Evolutionary conservation across 2,113 vertebrate species (phyloP).

Genomic region (Smithornis capensis): DNA sequence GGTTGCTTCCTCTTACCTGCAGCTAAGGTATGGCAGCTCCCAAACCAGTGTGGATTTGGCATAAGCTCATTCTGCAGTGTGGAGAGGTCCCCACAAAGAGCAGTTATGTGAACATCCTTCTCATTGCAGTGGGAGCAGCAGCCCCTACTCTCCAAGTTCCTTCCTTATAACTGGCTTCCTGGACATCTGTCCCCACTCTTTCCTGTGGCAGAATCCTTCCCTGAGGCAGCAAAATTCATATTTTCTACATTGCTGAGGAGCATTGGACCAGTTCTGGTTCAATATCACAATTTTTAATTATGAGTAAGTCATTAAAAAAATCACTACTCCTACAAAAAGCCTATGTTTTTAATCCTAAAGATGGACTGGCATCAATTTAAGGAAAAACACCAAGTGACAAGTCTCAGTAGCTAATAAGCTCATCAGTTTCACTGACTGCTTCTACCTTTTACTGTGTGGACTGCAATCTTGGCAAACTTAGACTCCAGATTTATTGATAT

Average conservation of each 20-base stretch:
- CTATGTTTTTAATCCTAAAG: background rate
- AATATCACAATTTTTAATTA: background rate
- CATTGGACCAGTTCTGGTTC: background rate
- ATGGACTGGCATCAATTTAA: background rate
- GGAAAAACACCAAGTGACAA: background rate
- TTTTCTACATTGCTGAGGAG: background rate
- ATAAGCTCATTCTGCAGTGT: background rate
- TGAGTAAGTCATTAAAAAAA: background rate
- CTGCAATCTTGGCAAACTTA: background rate
- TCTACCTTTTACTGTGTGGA: background rate
- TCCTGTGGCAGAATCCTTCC: background rate
- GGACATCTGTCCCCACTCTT: background rate
- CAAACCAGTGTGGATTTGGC: background rate
- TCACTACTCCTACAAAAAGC: background rate
- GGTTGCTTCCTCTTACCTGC: background rate
- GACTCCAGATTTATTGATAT: constrained; percentile 7
- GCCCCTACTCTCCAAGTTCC: background rate
- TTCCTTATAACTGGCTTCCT: background rate
- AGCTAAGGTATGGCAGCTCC: background rate
- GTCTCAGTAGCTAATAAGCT: background rate
- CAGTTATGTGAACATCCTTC: background rate
- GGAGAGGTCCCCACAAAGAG: background rate
- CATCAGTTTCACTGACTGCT: background rate
- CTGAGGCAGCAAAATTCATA: background rate
- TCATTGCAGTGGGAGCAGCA: background rate